Percentiles rank a stretch among this genome's conserved stretches.
These are phyloP conservation scores for Ammodytes dubius DNA, from an alignment of 2,113 vertebrate genomes.

Conservation along the genomic window DNA sequence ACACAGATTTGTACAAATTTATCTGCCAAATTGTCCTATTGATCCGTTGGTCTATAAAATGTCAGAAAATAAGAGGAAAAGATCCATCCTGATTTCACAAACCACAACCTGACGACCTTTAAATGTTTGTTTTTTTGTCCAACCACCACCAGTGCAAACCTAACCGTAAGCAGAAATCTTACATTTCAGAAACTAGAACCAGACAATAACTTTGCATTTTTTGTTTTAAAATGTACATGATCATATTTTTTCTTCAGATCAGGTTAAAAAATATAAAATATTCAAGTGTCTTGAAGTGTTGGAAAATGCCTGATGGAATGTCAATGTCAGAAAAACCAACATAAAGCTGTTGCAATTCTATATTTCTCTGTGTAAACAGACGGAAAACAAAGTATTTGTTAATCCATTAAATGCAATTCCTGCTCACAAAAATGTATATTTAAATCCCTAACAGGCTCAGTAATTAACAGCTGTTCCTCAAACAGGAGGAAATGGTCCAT, in stretches of 20 bases:
- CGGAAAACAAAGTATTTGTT: background rate
- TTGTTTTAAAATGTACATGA: background rate
- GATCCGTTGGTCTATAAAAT: background rate
- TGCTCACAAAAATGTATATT: background rate
- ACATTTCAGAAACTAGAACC: background rate
- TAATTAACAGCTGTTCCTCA: background rate
- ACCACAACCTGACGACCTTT: background rate
- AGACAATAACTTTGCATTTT: background rate
- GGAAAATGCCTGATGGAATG: background rate
- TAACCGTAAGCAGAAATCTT: background rate
- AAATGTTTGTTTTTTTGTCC: background rate
- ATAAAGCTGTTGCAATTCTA: background rate
- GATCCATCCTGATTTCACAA: background rate
- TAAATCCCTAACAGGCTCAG: background rate
- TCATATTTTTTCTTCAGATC: background rate
- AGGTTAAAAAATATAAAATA: background rate
- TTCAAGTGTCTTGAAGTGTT: background rate
- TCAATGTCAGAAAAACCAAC: background rate
- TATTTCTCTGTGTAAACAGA: background rate
- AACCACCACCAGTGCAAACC: background rate
- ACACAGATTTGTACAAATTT: background rate
- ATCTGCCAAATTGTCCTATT: background rate
- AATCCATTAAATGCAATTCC: background rate
- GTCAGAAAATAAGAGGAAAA: too few relatives aligned
- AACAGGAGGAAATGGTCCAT: background rate